phyloP scores from a whole-genome alignment of 2,797 vertebrate species.

The Anolis apletophallus region DNA sequence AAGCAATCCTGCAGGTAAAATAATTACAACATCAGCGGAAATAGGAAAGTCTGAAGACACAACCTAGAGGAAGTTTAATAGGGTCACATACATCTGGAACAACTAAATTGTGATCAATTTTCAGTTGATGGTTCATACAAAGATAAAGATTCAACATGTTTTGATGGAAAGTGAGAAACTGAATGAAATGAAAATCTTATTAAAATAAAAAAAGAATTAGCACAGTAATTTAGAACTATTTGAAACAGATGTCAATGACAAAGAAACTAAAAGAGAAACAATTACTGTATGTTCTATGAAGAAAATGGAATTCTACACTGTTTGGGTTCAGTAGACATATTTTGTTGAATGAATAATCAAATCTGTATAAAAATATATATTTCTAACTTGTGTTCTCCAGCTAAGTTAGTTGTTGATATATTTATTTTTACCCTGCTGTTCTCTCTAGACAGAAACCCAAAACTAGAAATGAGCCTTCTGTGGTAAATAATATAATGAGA shows the following conservation, averaged over 20 bases:
- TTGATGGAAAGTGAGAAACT: background rate
- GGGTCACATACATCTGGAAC: background rate
- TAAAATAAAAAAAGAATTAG: no score
- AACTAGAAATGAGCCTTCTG: constrained; percentile 41
- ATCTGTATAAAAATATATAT: background rate
- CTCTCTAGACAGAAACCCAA: background rate
- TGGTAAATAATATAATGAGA: constrained; percentile 40
- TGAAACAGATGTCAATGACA: background rate
- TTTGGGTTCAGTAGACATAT: background rate
- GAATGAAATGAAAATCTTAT: background rate
- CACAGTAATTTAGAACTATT: background rate
- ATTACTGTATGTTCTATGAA: background rate
- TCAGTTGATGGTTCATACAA: background rate
- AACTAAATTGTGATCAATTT: background rate
- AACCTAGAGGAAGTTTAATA: constrained; percentile 6
- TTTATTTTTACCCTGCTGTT: no score
- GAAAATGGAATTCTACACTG: no score
- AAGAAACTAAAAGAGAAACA: background rate
- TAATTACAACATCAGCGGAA: background rate
- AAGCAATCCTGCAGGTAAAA: constrained; percentile 6
- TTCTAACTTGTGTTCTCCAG: background rate
- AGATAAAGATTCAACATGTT: background rate
- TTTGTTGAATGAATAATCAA: background rate
- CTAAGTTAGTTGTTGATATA: background rate
- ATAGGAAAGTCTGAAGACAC: background rate